phyloP scores from a whole-genome alignment of 1,140 invertebrate species.

The Bombus picipes region DNA sequence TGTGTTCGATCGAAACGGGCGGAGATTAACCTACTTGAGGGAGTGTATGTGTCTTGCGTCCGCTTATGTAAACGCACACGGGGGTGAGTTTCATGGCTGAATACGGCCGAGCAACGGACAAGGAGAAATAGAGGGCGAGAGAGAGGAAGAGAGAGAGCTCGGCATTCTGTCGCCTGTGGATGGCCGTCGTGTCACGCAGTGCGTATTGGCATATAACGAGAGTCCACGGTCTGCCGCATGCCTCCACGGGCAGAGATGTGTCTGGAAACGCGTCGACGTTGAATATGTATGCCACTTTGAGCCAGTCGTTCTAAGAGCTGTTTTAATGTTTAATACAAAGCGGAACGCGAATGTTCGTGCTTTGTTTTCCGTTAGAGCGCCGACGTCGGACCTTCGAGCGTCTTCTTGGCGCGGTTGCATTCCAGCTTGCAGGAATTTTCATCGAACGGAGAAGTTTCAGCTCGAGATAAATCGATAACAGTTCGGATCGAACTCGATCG shows the following conservation, averaged over 20 bases:
- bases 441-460: background rate
- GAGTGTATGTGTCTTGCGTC: constrained; percentile 36
- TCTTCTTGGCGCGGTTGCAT: background rate
- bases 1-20: constrained; percentile 35
- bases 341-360: background rate
- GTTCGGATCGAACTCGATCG: background rate
- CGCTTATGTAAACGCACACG: constrained; percentile 32
- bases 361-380: constrained; percentile 2
- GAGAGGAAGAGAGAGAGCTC: background rate
- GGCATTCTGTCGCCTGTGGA: constrained; percentile 45
- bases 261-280: constrained; percentile 5
- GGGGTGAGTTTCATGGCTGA: constrained; percentile 58
- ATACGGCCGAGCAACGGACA: constrained; percentile 20
- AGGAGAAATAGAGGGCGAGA: background rate
- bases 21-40: constrained; percentile 53
- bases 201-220: constrained; percentile 22
- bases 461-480: background rate
- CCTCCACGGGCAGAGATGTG: background rate
- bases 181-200: constrained; percentile 33
- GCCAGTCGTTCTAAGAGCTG: background rate
- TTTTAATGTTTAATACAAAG: constrained; percentile 34
- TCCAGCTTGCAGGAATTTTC: background rate
- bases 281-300: constrained; percentile 20
- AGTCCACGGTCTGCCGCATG: background rate
- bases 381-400: background rate